These are phyloP conservation scores for Thalpophila matura DNA, from an alignment of 2,888 invertebrate species.

Conservation along the genomic window DNA sequence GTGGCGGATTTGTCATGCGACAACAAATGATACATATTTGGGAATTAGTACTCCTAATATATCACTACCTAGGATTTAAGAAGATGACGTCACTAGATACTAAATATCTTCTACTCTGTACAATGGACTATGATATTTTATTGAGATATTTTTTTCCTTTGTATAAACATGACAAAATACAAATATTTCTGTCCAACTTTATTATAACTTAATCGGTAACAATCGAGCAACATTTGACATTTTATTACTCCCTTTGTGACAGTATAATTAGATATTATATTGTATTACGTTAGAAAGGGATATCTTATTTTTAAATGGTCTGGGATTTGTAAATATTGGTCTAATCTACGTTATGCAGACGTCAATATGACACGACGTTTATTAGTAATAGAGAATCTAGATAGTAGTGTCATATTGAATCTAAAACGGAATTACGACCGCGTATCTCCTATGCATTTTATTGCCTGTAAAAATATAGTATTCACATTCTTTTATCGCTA, in stretches of 20 bases:
- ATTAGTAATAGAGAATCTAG: slow-evolving; percentile 36
- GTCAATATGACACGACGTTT: slow-evolving; percentile 52
- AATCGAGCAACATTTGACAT: slow-evolving; percentile 86
- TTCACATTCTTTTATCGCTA: slow-evolving; percentile 76
- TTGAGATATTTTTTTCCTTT: slow-evolving; percentile 88
- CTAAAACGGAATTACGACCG: slow-evolving; percentile 68
- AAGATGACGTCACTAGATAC: slow-evolving; percentile 83
- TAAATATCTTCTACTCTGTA: slow-evolving; percentile 88
- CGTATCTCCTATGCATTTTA: slow-evolving; percentile 73
- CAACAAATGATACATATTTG: slow-evolving; percentile 82
- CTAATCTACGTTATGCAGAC: slow-evolving; percentile 64
- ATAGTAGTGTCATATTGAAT: slow-evolving; percentile 59
- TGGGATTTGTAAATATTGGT: slow-evolving; percentile 76
- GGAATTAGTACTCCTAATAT: slow-evolving; percentile 86
- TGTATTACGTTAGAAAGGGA: slow-evolving; percentile 75
- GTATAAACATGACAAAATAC: slow-evolving; percentile 91
- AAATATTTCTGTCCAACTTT: slow-evolving; percentile 86
- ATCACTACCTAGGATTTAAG: slow-evolving; percentile 87
- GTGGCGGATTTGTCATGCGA: slow-evolving; percentile 84
- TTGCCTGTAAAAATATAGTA: slow-evolving; percentile 83
- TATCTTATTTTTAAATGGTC: slow-evolving; percentile 79
- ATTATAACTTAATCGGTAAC: slow-evolving; percentile 88
- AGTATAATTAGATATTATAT: slow-evolving; percentile 78
- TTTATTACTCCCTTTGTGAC: slow-evolving; percentile 88
- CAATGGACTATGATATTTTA: slow-evolving; percentile 89